Evolutionary conservation across 2,113 vertebrate genomes (phyloP).

Genomic region (Oreocharis arfaki): DNA sequence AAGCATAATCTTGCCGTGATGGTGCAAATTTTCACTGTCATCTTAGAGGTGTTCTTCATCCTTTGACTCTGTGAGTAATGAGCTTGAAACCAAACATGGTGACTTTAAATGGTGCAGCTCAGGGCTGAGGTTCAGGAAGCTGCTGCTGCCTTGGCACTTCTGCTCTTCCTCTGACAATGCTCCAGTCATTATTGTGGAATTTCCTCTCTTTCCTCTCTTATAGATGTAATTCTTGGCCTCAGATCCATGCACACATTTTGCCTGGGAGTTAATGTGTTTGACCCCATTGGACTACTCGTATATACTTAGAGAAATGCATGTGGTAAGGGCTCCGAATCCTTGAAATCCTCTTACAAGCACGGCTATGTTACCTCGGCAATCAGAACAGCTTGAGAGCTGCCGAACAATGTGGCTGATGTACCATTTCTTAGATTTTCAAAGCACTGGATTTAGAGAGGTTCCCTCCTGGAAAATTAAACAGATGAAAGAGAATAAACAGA

Average conservation of each 20-base stretch:
- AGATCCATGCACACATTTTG: background rate
- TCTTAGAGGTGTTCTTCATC: background rate
- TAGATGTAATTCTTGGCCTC: background rate
- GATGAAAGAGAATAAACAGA: background rate
- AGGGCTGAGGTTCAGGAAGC: background rate
- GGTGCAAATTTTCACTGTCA: background rate
- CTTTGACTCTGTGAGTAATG: background rate
- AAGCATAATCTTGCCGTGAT: background rate
- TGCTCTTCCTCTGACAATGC: background rate
- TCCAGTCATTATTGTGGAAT: background rate
- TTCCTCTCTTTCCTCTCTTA: background rate
- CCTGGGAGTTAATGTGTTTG: background rate
- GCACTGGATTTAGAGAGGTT: background rate
- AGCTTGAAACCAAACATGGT: background rate
- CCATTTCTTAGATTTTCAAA: background rate
- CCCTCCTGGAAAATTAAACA: background rate
- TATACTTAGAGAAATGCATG: background rate
- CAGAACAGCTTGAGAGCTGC: background rate
- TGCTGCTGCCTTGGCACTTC: background rate
- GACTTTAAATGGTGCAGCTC: background rate
- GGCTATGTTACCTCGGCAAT: background rate
- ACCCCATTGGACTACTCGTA: background rate
- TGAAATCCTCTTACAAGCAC: background rate
- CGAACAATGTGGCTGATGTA: background rate
- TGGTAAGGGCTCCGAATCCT: background rate